Conservation (phyloP, 2,113 vertebrate genomes). For the Rhinoptilus africanus region DNA sequence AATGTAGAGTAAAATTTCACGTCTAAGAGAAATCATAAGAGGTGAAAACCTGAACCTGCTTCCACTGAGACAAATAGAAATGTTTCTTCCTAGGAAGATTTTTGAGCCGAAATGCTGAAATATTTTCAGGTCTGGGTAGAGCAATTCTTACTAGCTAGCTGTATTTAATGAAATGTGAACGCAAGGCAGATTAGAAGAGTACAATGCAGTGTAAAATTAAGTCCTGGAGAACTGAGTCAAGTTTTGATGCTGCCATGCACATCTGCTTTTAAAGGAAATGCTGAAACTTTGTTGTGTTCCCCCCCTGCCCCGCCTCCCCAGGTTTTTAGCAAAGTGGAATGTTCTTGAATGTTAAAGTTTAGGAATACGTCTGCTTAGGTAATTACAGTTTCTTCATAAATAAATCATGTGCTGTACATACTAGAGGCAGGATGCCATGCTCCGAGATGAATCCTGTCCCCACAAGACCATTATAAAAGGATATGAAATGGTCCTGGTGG, state of each 20-base stretch:
- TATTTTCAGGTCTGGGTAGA: neutral
- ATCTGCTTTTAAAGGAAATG: slow-evolving; percentile 21
- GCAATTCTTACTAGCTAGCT: neutral
- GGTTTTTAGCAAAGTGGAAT: slow-evolving; percentile 19
- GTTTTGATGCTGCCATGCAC: neutral
- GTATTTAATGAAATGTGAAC: neutral
- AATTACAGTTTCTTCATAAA: slow-evolving; percentile 51
- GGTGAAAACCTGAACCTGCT: neutral
- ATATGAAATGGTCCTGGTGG: neutral
- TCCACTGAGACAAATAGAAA: neutral
- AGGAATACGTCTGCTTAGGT: slow-evolving; percentile 45
- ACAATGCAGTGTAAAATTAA: neutral
- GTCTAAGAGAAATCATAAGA: neutral
- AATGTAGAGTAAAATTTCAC: neutral
- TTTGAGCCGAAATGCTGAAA: neutral
- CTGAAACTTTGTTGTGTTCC: neutral
- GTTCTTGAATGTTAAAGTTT: slow-evolving; percentile 25
- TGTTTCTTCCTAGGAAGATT: neutral
- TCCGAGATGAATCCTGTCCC: slow-evolving; percentile 24
- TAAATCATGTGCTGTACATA: slow-evolving; percentile 29
- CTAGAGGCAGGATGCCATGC: neutral
- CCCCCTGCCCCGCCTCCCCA: neutral
- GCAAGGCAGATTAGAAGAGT: neutral
- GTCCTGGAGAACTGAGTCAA: neutral
- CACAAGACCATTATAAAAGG: slow-evolving; percentile 15